Conservation (phyloP, 2,797 vertebrate genomes). For the Mallotus villosus region DNA sequence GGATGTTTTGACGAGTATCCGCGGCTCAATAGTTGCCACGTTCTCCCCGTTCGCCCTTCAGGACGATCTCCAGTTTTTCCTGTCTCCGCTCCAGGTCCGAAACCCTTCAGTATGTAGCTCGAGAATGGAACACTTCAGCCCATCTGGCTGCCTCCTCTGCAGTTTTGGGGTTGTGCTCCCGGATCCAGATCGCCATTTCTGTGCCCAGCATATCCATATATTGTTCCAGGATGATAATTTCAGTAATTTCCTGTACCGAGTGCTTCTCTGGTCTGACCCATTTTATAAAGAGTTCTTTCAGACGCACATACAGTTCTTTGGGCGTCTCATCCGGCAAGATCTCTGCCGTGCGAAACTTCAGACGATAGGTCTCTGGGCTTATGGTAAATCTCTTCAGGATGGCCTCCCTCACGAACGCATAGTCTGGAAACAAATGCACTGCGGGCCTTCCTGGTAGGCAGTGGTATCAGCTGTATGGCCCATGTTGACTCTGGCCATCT, state of each 20-base stretch:
- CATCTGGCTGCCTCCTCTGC: constrained; percentile 9
- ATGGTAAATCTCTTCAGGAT: constrained; percentile 11
- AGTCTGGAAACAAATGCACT: constrained; percentile 17
- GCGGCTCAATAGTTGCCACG: too few relatives aligned
- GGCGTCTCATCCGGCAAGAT: not conserved
- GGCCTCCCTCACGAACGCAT: constrained; percentile 2
- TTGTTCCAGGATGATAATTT: constrained; percentile 1
- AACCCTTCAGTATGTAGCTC: too few relatives aligned
- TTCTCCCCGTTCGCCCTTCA: too few relatives aligned
- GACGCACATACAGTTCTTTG: not conserved
- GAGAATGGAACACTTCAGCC: not conserved
- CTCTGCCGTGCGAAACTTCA: not conserved
- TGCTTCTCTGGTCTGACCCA: not conserved
- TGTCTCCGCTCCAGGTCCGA: too few relatives aligned
- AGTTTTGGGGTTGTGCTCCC: constrained; percentile 5
- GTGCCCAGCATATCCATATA: not conserved
- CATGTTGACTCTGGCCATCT: constrained; percentile 10
- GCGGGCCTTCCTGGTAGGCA: not conserved
- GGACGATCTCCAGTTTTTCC: too few relatives aligned
- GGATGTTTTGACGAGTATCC: too few relatives aligned
- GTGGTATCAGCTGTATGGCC: constrained; percentile 1
- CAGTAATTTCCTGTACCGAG: too few relatives aligned
- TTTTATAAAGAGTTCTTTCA: not conserved
- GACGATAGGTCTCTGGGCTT: not conserved
- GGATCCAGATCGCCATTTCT: not conserved